Base-by-base conservation (phyloP, 2,888 invertebrate species). In the Anthrax anthrax region DNA sequence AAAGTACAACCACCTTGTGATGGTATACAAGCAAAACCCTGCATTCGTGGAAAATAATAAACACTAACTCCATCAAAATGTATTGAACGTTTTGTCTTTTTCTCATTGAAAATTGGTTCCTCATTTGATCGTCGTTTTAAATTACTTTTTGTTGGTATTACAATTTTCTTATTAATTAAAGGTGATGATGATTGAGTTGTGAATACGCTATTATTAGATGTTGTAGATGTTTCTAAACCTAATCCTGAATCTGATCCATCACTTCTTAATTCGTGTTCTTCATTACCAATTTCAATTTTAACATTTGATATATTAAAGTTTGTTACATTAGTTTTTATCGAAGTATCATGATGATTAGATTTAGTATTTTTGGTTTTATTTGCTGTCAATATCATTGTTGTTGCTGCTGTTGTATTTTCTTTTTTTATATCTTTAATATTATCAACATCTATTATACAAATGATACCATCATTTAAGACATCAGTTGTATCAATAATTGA, bases 31-130 rank as follows among this genome's bases (percentile, higher is more conserved):
- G 86, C 83, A 68, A 90, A 89, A 18, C 90, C 91, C 72, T 91
- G 90, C 46, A 89, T 78, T 60, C 96, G 74, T 3, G 90, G 89
- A 70, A 97, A 96, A 70, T 95, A 96, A 69, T 80, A 96, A 12
- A 96, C 92, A 18, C 90, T 90, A 1, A 96, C 95, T 54, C 80
- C 84, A 57, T 91, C 85, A 65, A 96, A 96, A 54, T 82, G 79
- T 51, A 96, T 90, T 39, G 78, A 80, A 56, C 83, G 80, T 69
- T 86, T 89, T 60, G 77, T 77, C 62, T 81, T 84, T 60, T 81
- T 66, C 16, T 37, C 42, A 18, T 3, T n/a, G 10, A 34, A 14
- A 12, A 36, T 37, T n/a, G 23, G n/a, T 6, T 41, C 46, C 4
- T 41, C 46, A 29, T 63, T 59, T 19, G 66, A 61, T 38, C 58